phyloP scores from a whole-genome alignment of 2,113 vertebrate genomes.

The Thinocorus orbignyianus region DNA sequence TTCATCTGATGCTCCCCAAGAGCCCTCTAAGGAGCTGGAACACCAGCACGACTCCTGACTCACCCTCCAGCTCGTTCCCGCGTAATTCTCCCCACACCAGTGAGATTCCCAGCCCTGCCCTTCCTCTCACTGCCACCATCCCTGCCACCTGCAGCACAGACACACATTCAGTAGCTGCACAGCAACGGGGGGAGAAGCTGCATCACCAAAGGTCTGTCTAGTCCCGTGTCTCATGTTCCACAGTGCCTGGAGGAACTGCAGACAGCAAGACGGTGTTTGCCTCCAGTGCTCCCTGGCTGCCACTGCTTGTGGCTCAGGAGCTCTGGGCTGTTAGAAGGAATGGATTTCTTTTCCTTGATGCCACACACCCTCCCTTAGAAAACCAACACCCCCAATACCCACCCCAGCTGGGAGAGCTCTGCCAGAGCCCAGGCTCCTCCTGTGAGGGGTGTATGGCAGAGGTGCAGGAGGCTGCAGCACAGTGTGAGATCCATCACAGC shows the following conservation, averaged over 20 bases:
- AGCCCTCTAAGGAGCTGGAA: no score
- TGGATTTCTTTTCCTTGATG: background rate
- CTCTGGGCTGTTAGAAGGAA: background rate
- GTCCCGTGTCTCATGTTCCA: rapidly evolving
- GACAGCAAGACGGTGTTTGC: background rate
- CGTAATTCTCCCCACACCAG: rapidly evolving
- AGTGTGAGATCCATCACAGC: background rate
- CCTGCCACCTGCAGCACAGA: background rate
- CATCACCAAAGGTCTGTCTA: no score
- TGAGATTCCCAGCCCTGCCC: no score
- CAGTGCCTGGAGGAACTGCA: background rate
- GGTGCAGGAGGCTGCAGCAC: background rate
- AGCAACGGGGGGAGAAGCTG: background rate
- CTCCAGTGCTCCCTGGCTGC: rapidly evolving
- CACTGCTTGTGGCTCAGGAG: background rate
- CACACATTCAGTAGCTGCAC: rapidly evolving
- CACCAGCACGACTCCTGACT: no score
- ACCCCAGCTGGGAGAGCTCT: background rate
- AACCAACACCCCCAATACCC: rapidly evolving
- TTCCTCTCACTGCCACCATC: rapidly evolving
- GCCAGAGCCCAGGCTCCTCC: background rate
- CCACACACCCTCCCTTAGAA: background rate
- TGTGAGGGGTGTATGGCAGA: no score
- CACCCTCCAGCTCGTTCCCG: rapidly evolving
- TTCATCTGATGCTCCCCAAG: background rate